Percentiles rank a stretch among this genome's conserved stretches.
Evolutionary conservation across 1,140 invertebrate species (phyloP).

Genomic region (Drosophila nasuta): DNA sequence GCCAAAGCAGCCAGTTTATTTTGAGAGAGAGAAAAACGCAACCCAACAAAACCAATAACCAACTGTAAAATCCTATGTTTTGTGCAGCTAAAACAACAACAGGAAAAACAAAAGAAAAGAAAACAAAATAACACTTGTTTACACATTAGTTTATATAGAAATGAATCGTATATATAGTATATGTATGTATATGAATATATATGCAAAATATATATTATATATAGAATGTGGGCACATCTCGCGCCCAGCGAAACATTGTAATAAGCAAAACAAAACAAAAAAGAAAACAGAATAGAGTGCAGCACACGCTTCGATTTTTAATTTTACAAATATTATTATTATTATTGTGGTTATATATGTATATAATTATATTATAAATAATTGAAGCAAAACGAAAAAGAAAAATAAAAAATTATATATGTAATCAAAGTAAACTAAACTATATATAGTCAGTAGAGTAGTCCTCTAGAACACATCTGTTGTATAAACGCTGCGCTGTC

Average conservation of each 20-base stretch:
- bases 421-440: constrained; percentile 70
- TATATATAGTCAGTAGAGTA: neutral
- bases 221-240: constrained; percentile 48
- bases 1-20: constrained; percentile 59
- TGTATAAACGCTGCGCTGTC: constrained; percentile 82
- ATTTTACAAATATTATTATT: constrained; percentile 83
- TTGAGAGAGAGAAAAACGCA: constrained; percentile 37
- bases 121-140: constrained; percentile 69
- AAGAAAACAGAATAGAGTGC: constrained; percentile 67
- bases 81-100: constrained; percentile 60
- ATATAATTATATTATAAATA: constrained; percentile 85
- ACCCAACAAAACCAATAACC: constrained; percentile 40
- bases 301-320: constrained; percentile 83
- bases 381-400: constrained; percentile 81
- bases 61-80: constrained; percentile 76
- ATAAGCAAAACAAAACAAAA: constrained; percentile 43
- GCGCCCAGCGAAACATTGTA: constrained; percentile 66
- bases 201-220: constrained; percentile 57
- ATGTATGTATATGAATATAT: constrained; percentile 61
- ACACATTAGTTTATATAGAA: constrained; percentile 72
- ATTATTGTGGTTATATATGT: constrained; percentile 85
- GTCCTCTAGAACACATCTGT: constrained; percentile 76
- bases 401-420: constrained; percentile 83
- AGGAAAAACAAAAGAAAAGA: constrained; percentile 44
- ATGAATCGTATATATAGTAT: constrained; percentile 58